Conservation (phyloP, 2,113 vertebrate genomes). For the Thamnophis sirtalis region DNA sequence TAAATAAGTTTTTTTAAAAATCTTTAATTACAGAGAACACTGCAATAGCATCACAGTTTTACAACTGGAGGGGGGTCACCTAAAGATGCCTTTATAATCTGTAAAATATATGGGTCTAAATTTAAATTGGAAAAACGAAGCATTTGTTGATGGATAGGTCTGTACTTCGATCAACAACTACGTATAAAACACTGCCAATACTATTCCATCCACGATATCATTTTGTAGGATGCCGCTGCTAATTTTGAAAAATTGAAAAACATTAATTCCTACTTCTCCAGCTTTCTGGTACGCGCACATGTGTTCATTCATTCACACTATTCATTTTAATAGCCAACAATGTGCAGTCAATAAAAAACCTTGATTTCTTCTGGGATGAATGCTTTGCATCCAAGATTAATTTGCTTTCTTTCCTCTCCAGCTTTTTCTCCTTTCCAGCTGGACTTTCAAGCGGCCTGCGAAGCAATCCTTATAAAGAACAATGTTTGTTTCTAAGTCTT, state of each 20-base stretch:
- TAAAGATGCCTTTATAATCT: background rate
- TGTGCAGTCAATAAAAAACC: background rate
- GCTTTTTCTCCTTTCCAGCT: background rate
- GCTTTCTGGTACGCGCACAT: background rate
- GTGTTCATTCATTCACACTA: background rate
- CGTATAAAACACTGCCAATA: background rate
- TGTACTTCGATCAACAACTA: background rate
- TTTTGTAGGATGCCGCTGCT: background rate
- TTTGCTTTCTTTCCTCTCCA: background rate
- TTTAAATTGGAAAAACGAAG: background rate
- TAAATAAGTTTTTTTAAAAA: background rate
- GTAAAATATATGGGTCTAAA: background rate
- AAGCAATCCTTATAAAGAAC: background rate
- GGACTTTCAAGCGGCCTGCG: background rate
- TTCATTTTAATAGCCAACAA: background rate
- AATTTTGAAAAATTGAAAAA: background rate
- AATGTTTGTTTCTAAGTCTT: background rate
- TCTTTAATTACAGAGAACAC: background rate
- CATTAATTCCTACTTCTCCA: background rate
- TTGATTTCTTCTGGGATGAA: background rate
- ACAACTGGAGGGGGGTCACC: background rate
- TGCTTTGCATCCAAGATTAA: background rate
- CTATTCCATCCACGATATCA: background rate
- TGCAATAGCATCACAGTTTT: background rate
- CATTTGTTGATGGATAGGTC: background rate